Percentiles rank a stretch among this genome's conserved stretches.
phyloP scores from a whole-genome alignment of 1,140 invertebrate species.

The Drosophila lacteicornis region DNA sequence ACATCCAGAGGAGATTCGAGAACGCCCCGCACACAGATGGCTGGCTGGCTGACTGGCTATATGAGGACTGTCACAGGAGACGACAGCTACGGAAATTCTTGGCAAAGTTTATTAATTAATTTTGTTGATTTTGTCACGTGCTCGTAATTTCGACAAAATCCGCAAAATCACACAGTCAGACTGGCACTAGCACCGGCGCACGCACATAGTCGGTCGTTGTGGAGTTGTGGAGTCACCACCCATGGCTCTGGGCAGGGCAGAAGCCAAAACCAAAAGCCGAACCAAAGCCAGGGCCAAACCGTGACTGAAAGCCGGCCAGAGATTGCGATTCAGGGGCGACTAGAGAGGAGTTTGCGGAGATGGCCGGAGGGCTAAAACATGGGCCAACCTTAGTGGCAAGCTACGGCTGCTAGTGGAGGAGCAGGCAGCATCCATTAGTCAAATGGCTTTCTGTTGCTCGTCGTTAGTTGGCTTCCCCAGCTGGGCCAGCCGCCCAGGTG shows the following conservation, averaged over 20 bases:
- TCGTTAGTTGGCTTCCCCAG: constrained; percentile 52
- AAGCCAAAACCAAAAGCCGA: constrained; percentile 58
- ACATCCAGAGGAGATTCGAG: neutral
- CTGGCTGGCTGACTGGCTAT: constrained; percentile 51
- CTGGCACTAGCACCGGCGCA: constrained; percentile 28
- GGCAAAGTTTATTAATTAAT: constrained; percentile 83
- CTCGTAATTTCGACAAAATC: constrained; percentile 74
- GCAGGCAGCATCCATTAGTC: constrained; percentile 73
- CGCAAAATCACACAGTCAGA: constrained; percentile 69
- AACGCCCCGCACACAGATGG: constrained; percentile 17
- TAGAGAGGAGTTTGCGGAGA: neutral
- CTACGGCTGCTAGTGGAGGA: constrained; percentile 1
- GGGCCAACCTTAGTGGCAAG: constrained; percentile 10
- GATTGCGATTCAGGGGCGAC: constrained; percentile 35
- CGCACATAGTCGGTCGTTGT: neutral
- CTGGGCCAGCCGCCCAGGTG: constrained; percentile 36
- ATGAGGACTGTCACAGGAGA: constrained; percentile 76
- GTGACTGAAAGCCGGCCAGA: constrained; percentile 63
- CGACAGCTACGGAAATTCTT: constrained; percentile 74
- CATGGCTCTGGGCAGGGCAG: constrained; percentile 22
- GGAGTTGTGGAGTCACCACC: constrained; percentile 13
- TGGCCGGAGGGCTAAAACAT: neutral
- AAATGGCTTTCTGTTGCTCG: constrained; percentile 70
- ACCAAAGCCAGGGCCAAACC: constrained; percentile 67
- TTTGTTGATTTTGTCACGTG: constrained; percentile 83